Evolutionary conservation across 2,113 vertebrate genomes (phyloP), one percentile per base, ranked within the genome.

Genomic region (Xiphophorus hellerii): DNA sequence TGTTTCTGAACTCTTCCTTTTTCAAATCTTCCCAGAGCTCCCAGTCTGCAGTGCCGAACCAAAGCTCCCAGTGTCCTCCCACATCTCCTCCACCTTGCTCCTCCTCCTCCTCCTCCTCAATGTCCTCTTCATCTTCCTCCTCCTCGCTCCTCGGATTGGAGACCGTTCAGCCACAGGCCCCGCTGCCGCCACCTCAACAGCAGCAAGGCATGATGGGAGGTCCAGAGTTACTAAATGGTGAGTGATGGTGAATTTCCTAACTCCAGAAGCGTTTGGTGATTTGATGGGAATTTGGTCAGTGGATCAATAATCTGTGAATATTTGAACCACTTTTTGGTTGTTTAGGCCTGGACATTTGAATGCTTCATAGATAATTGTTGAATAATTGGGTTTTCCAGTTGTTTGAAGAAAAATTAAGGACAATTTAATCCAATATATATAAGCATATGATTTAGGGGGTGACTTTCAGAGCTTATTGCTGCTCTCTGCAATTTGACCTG

Each of bases 41-140:
- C 69, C 94, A 94, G 85, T 94, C 94, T 0, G 94, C 93, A 10
- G 90, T 95, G 62, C 94, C 94, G 74, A 94, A 90, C 86, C 94
- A 95, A 92, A 95, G 95, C 85, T 95, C 94, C 69, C 94, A 95
- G 90, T 94, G 94, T 74, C 93, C 93, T 0, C 93, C 93, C 3
- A 77, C 84, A 29, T 94, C 93, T 28, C 93, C 94, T 17, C 91
- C 94, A 1, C 93, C 94, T 17, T 94, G 93, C 74, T 94, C 94
- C 31, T 94, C 94, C 84, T 79, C 93, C 66, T 78, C 93, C 65
- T 92, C 92, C 37, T 94, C 94, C 58, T 94, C 94, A 69, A 90
- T 92, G 78, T 94, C 94, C n/a, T 94, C 93, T 3, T 94, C 94
- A 0, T 95, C 94, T 10, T 94, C 94, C 48, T 94, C 94, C 5